phyloP scores from a whole-genome alignment of 2,888 invertebrate genomes.

The Parapristionchus giblindavisi region DNA sequence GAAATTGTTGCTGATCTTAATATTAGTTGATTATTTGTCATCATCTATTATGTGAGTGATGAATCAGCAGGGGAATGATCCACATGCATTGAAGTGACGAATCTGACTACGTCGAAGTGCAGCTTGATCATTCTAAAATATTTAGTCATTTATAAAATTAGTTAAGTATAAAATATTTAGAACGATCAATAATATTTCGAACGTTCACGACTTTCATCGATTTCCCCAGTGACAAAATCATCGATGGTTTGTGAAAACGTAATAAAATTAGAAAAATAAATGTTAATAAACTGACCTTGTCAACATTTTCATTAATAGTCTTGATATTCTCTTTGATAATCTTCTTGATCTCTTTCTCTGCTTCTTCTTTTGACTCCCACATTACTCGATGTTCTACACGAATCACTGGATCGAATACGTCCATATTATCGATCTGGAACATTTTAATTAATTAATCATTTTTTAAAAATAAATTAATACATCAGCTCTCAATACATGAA shows the following conservation, averaged over 20 bases:
- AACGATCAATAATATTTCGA: not conserved
- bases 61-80: conserved; percentile 13
- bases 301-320: conserved; percentile 6
- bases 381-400: not conserved
- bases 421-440: too few relatives aligned
- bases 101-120: conserved; percentile 9
- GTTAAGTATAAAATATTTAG: not conserved
- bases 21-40: too few relatives aligned
- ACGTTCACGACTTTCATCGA: too few relatives aligned
- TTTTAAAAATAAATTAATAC: too few relatives aligned
- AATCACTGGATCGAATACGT: not conserved
- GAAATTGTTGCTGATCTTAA: too few relatives aligned
- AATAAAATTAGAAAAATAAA: not conserved
- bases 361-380: not conserved
- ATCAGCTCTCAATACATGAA: too few relatives aligned
- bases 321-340: conserved; percentile 17
- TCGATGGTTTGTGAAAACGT: not conserved
- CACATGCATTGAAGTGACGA: conserved; percentile 1
- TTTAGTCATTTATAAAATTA: not conserved
- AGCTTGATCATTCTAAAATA: conserved; percentile 3
- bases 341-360: conserved; percentile 9
- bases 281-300: conserved; percentile 5
- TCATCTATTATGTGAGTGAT: too few relatives aligned
- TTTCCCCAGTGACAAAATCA: too few relatives aligned
- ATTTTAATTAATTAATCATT: too few relatives aligned